Base-by-base conservation (phyloP, 2,113 vertebrate genomes). In the Okapia johnstoni region DNA sequence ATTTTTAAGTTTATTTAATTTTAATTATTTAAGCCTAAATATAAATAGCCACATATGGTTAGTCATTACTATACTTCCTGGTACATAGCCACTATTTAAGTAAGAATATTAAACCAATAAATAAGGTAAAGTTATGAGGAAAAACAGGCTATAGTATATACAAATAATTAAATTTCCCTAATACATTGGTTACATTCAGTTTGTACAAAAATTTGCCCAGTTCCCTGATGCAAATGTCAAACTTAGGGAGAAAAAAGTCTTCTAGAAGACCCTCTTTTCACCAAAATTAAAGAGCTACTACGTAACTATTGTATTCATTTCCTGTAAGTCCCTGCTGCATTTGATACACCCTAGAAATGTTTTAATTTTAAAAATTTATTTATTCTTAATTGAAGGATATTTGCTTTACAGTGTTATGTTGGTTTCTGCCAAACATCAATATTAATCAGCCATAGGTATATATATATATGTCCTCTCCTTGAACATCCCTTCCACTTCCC, bases 21-120 rank as follows among this genome's bases (percentile, higher is more conserved):
- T 70, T 85, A 94, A 87, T 40, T 87, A 84, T 92, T 93, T 79
- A 87, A 57, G 21, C 48, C 85, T 88, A 90, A 92, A 86, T 50
- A 60, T 95, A 97, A 94, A 81, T 46, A 94, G 46, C 36, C n/a
- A 76, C 1, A 16, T 50, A 54, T 6, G 10, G 43, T 43, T 83
- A 85, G 46, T 70, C 43, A 43, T 66, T 66, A 81, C 48, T 86
- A 12, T 10, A 33, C 11, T 70, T 85, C 5, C 90, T n/a, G 3
- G 17, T 36, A 54, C 25, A 63, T 2, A 97, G 33, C 80, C 11
- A 61, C 5, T 79, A 54, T 40, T 79, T 95, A 92, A 83, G 13
- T 61, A 90, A 73, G 28, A 16, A 54, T 55, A 93, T 26, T 77
- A 85, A 95, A 60, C 9, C 21, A 92, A 43, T 33, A 77, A 79